Conservation (phyloP, 2,888 invertebrate genomes). For the Oeneis ivallda region DNA sequence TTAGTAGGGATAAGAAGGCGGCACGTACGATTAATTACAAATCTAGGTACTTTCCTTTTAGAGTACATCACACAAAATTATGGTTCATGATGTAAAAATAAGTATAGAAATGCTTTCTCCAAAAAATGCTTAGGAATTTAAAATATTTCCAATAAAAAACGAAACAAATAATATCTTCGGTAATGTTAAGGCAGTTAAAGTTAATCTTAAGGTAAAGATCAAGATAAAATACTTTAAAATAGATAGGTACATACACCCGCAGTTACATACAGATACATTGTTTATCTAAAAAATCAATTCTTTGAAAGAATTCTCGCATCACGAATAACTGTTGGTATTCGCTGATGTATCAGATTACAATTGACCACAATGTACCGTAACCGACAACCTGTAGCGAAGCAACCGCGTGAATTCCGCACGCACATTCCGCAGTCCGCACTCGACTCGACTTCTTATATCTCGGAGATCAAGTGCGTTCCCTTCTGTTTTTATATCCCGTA, state of each 20-base stretch:
- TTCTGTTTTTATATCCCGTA: slow-evolving; percentile 31
- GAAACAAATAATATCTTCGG: not conserved
- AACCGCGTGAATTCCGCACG: slow-evolving; percentile 30
- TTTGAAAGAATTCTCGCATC: not conserved
- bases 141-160: not conserved
- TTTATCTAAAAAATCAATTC: not conserved
- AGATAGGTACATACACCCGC: no score
- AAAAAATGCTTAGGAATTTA: not conserved
- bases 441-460: slow-evolving; percentile 27
- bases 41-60: no score
- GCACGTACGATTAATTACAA: no score
- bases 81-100: no score
- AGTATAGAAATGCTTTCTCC: not conserved
- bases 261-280: no score
- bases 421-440: slow-evolving; percentile 27
- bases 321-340: not conserved
- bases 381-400: slow-evolving; percentile 18
- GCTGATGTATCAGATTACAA: slow-evolving; percentile 15
- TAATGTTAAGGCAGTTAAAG: no score
- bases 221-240: not conserved
- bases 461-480: slow-evolving; percentile 39
- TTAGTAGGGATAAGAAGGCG: no score
- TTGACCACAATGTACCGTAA: slow-evolving; percentile 16
- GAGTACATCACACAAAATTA: no score
- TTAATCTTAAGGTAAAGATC: not conserved